These are phyloP conservation scores for Morone saxatilis DNA, from an alignment of 2,113 vertebrate species.

Conservation along the genomic window DNA sequence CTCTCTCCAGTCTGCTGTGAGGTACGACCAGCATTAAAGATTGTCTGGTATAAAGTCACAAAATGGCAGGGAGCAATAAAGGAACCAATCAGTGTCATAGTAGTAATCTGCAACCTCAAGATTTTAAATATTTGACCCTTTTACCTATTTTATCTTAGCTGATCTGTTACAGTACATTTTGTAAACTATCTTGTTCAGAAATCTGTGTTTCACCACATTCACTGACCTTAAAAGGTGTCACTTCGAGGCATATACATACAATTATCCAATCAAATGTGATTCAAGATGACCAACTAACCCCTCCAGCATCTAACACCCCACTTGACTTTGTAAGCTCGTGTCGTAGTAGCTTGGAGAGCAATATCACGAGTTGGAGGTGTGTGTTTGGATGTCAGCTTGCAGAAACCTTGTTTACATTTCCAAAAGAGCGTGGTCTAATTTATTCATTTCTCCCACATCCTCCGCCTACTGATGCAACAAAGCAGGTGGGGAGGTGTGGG, in stretches of 20 bases:
- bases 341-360: background rate
- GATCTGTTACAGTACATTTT: background rate
- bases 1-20: conserved; percentile 35
- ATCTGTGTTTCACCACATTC: background rate
- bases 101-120: background rate
- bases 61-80: background rate
- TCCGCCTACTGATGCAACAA: conserved; percentile 39
- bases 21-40: background rate
- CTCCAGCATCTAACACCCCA: background rate
- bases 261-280: background rate
- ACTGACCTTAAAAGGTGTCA: background rate
- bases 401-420: conserved; percentile 41
- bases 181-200: background rate
- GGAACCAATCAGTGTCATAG: background rate
- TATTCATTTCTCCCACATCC: conserved; percentile 50
- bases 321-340: background rate
- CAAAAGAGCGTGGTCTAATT: conserved; percentile 24
- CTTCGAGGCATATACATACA: background rate
- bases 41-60: background rate
- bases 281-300: too few species aligned
- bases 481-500: conserved; percentile 46
- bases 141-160: background rate
- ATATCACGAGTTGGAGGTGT: background rate
- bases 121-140: too few species aligned
- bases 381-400: conserved; percentile 5